A percentile compares a stretch with the other conserved stretches of the same genome.
phyloP scores from a whole-genome alignment of 1,140 invertebrate species.

The Bradynema listronoti region DNA sequence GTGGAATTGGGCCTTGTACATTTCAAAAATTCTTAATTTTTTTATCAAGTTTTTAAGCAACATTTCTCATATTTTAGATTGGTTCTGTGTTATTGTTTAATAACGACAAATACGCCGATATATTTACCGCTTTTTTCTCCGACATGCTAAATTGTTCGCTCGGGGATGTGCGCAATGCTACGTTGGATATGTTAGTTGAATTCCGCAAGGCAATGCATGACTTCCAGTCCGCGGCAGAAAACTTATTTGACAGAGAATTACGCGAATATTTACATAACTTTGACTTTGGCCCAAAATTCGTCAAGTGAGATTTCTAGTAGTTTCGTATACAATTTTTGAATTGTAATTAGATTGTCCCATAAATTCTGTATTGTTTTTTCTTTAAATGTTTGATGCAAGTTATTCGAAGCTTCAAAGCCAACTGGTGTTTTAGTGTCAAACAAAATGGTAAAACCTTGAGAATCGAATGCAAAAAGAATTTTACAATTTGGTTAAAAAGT shows the following conservation, averaged over 20 bases:
- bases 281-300: constrained; percentile 51
- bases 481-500: too few species aligned
- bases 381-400: too few species aligned
- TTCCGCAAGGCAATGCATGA: constrained; percentile 49
- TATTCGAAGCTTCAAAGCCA: too few species aligned
- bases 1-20: constrained; percentile 11
- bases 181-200: constrained; percentile 41
- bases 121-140: constrained; percentile 41
- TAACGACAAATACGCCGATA: constrained; percentile 18
- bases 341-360: too few species aligned
- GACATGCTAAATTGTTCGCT: constrained; percentile 50
- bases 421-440: too few species aligned
- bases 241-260: constrained; percentile 52
- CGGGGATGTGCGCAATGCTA: constrained; percentile 47
- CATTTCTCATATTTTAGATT: constrained; percentile 25
- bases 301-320: constrained; percentile 45
- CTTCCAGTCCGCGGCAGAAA: constrained; percentile 36
- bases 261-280: constrained; percentile 52
- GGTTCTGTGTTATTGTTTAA: constrained; percentile 52
- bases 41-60: constrained; percentile 3
- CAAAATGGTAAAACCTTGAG: too few species aligned
- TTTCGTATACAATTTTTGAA: too few species aligned
- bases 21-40: background rate
- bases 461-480: too few species aligned
- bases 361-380: too few species aligned